Base-by-base conservation (phyloP, 1,140 invertebrate genomes). In the Drosophila funebris region DNA sequence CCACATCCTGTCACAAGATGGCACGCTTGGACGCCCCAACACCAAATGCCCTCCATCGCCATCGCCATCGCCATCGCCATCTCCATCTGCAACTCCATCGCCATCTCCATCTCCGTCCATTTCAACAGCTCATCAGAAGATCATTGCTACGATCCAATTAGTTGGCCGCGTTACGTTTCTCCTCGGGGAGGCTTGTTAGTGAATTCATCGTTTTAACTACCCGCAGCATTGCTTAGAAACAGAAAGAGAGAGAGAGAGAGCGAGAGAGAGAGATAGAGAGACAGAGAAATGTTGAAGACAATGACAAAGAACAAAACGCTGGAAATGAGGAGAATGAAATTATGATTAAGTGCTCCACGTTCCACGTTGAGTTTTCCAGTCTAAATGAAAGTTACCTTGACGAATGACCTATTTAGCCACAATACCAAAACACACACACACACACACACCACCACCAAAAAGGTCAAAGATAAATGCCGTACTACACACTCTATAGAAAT, bases 341-440 rank as follows among this genome's bases (percentile, higher is more conserved):
- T 90, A 80, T 84, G 73, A 89, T 80, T 77, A 89, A 84, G 70
- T 80, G 80, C 70, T 67, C 69, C 70, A 84, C 79, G 80, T 77
- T 76, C 64, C 61, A 71, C 37, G 66, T 48, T 78, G 44, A 62
- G 71, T 84, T 84, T 88, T 79, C 78, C 76, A 82, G 73, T 76
- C 88, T 78, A 89, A 89, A 89, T 89, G 84, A 89, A 89, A 89
- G 84, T 90, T 89, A 90, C 84, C 84, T 90, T 89, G 84, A 89
- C 84, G 84, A 89, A 84, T 90, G 84, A 89, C 84, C 84, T 63
- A 89, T 89, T 85, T 89, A 89, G 81, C 73, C 80, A 89, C 73
- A 77, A 73, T 67, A 78, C 84, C 80, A 77, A 77, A 85, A 76
- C 73, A 76, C 57, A 66, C 36, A 63, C 46, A 63, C 16, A 60